Conservation (phyloP, 2,113 vertebrate genomes). For the Eira barbara region DNA sequence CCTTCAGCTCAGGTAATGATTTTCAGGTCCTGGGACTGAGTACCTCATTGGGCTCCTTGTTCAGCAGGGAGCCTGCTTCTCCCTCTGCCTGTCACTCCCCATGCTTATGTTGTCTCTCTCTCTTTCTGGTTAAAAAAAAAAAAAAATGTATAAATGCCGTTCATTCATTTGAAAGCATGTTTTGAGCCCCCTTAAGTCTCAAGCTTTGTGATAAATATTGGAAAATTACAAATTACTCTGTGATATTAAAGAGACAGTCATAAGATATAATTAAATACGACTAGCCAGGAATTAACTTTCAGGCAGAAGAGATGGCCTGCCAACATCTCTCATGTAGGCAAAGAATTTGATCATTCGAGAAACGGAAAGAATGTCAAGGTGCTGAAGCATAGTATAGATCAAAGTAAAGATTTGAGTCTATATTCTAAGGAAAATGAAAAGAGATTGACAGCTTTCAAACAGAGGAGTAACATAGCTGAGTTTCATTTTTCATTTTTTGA, state of each 20-base stretch:
- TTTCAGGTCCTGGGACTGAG: too few relatives aligned
- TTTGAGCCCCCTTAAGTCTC: background rate
- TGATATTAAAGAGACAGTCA: background rate
- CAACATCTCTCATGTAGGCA: background rate
- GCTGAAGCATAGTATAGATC: background rate
- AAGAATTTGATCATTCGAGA: background rate
- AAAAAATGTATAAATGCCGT: background rate
- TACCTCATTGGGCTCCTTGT: too few relatives aligned
- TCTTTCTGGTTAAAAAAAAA: too few relatives aligned
- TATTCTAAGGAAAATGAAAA: background rate
- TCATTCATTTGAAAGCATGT: background rate
- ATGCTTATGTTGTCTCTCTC: too few relatives aligned
- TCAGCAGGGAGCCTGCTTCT: too few relatives aligned
- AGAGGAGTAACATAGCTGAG: background rate
- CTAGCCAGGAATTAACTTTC: background rate
- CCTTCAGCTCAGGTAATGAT: too few relatives aligned
- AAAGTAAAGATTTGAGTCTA: background rate
- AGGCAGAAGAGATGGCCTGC: background rate
- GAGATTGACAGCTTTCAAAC: background rate
- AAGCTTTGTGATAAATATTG: background rate
- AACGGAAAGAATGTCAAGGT: background rate
- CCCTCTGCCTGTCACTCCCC: too few relatives aligned
- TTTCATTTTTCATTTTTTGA: background rate
- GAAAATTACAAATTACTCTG: background rate
- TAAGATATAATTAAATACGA: background rate